A percentile compares a stretch with the other conserved stretches of the same genome.
These are phyloP conservation scores for Idaea biselata DNA, from an alignment of 2,888 invertebrate genomes.

Conservation along the genomic window DNA sequence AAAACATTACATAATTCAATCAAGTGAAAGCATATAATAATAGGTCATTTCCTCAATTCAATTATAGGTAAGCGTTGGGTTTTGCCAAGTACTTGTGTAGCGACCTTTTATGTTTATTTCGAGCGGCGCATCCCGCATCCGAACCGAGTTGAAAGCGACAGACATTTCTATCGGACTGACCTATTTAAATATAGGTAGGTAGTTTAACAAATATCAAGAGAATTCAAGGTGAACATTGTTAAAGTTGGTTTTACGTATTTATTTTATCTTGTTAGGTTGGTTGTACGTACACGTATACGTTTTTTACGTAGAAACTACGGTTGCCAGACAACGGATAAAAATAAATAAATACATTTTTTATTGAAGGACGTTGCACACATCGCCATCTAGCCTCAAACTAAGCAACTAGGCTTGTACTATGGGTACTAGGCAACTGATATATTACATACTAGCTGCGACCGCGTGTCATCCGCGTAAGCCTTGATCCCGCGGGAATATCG, in stretches of 20 bases:
- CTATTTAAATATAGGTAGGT: slow-evolving; percentile 44
- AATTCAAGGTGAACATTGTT: slow-evolving; percentile 31
- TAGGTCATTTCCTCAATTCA: slow-evolving; percentile 67
- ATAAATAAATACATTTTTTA: no score
- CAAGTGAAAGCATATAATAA: slow-evolving; percentile 40
- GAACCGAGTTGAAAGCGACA: slow-evolving; percentile 45
- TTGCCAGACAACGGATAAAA: no score
- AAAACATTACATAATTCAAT: slow-evolving; percentile 25
- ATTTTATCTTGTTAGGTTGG: neutral
- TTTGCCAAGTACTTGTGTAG: slow-evolving; percentile 58
- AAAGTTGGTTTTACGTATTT: neutral
- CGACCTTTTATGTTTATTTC: slow-evolving; percentile 74
- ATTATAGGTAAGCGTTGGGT: slow-evolving; percentile 47
- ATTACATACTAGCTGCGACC: no score
- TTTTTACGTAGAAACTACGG: no score
- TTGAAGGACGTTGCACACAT: no score
- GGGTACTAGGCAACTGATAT: no score
- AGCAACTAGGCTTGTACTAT: no score
- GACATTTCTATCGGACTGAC: slow-evolving; percentile 57
- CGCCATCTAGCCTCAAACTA: no score
- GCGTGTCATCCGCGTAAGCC: no score
- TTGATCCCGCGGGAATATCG: no score
- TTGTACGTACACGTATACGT: neutral
- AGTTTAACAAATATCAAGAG: slow-evolving; percentile 31
- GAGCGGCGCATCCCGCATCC: slow-evolving; percentile 49